phyloP scores from a whole-genome alignment of 2,888 invertebrate species.

The Chaetogeoica ovagalla region DNA sequence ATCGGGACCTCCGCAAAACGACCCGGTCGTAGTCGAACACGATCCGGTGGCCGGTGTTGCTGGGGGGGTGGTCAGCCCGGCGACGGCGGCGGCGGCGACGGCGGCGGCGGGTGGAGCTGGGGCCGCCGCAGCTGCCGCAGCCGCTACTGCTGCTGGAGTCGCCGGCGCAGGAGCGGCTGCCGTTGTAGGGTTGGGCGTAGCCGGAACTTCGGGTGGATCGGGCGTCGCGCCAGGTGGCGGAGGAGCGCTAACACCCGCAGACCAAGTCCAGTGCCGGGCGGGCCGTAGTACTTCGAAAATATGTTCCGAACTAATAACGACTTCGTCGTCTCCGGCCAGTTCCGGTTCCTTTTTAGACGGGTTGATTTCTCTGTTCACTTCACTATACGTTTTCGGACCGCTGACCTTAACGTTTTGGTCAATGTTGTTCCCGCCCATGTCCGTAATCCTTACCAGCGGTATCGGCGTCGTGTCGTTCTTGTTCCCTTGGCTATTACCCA shows the following conservation, averaged over 20 bases:
- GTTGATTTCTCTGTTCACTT: conserved; percentile 17
- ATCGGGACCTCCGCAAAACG: conserved; percentile 58
- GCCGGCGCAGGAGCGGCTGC: conserved; percentile 39
- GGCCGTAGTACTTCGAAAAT: conserved; percentile 18
- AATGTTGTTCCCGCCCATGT: conserved; percentile 68
- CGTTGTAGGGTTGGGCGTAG: background rate
- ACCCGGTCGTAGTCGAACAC: conserved; percentile 45
- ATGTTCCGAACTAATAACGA: conserved; percentile 33
- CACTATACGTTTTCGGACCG: conserved; percentile 62
- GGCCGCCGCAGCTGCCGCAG: conserved; percentile 36
- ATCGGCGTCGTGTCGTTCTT: conserved; percentile 68
- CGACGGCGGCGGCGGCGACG: conserved; percentile 53
- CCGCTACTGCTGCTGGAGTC: conserved; percentile 54
- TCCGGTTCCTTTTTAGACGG: conserved; percentile 57
- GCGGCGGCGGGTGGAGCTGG: conserved; percentile 48
- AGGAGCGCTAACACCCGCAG: conserved; percentile 57
- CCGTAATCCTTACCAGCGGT: conserved; percentile 67
- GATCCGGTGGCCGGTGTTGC: conserved; percentile 54
- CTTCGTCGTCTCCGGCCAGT: conserved; percentile 60
- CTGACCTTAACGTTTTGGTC: conserved; percentile 66
- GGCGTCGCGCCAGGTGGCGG: conserved; percentile 32
- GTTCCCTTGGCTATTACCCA: conserved; percentile 69
- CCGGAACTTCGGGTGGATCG: background rate
- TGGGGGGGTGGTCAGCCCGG: conserved; percentile 54
- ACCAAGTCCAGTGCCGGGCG: conserved; percentile 3